Evolutionary conservation across 2,797 vertebrate genomes (phyloP).

Genomic region (Sebastes jordani): DNA sequence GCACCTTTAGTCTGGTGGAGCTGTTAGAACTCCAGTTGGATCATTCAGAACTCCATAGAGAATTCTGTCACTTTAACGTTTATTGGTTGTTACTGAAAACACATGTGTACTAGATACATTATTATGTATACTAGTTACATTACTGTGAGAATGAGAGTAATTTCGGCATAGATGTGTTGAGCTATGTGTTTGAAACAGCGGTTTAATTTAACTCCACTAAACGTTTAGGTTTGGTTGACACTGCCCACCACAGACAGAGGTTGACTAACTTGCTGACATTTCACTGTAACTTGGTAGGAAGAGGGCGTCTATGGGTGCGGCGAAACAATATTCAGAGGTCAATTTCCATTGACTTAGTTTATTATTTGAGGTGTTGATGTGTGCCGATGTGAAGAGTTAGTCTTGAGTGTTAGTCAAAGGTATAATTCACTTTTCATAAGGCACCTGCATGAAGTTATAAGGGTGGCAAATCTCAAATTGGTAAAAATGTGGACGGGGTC

Average conservation of each 20-base stretch:
- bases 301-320: background rate
- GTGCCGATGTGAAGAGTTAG: background rate
- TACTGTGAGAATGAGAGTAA: accelerated
- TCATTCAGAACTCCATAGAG: background rate
- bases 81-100: too few species aligned
- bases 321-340: background rate
- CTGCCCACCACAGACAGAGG: too few species aligned
- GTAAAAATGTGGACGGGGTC: background rate
- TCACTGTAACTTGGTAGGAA: background rate
- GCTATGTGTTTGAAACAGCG: background rate
- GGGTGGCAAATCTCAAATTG: background rate
- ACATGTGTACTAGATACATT: accelerated
- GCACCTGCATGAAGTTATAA: accelerated
- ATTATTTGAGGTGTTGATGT: background rate
- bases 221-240: background rate
- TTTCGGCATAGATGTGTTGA: background rate
- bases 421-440: accelerated
- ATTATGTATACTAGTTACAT: accelerated
- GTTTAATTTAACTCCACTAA: background rate
- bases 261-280: background rate
- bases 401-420: accelerated
- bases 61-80: background rate
- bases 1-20: too few species aligned
- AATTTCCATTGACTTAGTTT: accelerated
- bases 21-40: background rate